Conservation (phyloP, 2,797 vertebrate genomes). For the Apogon hyalosoma region DNA sequence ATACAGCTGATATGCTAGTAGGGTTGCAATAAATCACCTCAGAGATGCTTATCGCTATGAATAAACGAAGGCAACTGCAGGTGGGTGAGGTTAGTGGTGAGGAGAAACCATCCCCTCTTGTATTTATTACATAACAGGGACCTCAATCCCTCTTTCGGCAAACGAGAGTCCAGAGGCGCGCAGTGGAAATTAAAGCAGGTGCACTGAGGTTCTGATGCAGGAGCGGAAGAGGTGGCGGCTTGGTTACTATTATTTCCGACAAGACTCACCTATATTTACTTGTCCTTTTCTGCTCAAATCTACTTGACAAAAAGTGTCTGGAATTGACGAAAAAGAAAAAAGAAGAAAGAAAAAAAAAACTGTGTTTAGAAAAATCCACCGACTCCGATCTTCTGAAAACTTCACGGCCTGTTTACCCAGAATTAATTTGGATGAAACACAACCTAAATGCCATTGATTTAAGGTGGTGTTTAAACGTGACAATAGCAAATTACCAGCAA, state of each 20-base stretch:
- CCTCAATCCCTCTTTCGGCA: constrained; percentile 56
- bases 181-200: constrained; percentile 38
- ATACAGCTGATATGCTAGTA: constrained; percentile 56
- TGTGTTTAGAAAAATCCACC: constrained; percentile 17
- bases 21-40: constrained; percentile 72
- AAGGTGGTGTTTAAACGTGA: not conserved
- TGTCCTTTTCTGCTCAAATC: not conserved
- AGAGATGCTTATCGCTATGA: constrained; percentile 71
- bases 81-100: constrained; percentile 59
- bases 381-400: constrained; percentile 11
- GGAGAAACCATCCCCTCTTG: constrained; percentile 54
- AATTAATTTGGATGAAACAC: constrained; percentile 6
- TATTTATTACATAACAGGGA: constrained; percentile 72
- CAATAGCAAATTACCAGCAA: constrained; percentile 6
- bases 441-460: not conserved
- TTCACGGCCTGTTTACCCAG: not conserved
- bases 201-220: constrained; percentile 36
- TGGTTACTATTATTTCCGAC: constrained; percentile 9
- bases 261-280: no score
- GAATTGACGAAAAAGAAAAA: not conserved
- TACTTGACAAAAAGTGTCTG: not conserved
- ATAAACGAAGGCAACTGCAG: constrained; percentile 68
- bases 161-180: constrained; percentile 49
- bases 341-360: not conserved
- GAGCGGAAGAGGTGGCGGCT: constrained; percentile 15